phyloP scores from a whole-genome alignment of 2,888 invertebrate species.

The Malthinus flaveolus region DNA sequence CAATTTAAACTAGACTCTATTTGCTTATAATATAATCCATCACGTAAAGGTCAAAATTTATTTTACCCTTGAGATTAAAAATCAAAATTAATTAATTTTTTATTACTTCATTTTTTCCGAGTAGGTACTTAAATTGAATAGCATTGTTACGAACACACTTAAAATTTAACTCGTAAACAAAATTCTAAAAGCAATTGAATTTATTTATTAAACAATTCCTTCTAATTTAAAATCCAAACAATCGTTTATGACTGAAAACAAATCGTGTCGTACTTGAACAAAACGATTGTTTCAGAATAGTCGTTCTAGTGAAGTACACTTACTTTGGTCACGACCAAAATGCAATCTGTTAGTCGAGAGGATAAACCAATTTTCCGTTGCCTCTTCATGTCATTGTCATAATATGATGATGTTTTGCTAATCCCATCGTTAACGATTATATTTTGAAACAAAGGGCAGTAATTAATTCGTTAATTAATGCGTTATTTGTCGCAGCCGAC shows the following conservation, averaged over 20 bases:
- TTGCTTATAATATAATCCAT: too few species aligned
- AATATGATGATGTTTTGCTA: constrained; percentile 44
- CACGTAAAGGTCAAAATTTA: too few species aligned
- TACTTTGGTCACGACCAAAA: constrained; percentile 42
- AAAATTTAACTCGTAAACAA: too few species aligned
- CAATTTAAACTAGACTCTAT: too few species aligned
- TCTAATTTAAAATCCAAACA: constrained; percentile 1
- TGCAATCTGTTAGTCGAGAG: constrained; percentile 47
- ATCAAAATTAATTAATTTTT: too few species aligned
- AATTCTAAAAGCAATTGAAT: too few species aligned
- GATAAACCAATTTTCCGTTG: constrained; percentile 49
- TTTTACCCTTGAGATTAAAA: too few species aligned
- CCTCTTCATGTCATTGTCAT: constrained; percentile 48
- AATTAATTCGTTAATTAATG: constrained; percentile 37
- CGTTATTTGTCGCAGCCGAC: constrained; percentile 12
- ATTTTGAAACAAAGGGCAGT: constrained; percentile 28
- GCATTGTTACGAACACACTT: too few species aligned
- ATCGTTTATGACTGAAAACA: constrained; percentile 13
- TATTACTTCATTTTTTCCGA: too few species aligned
- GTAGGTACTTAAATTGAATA: too few species aligned
- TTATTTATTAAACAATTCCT: not conserved
- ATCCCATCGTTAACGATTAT: constrained; percentile 39
- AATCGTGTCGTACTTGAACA: constrained; percentile 30
- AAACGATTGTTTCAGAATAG: constrained; percentile 40
- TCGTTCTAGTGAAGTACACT: constrained; percentile 37